Conservation (phyloP, 2,113 vertebrate genomes). For the Psilopogon haemacephalus region DNA sequence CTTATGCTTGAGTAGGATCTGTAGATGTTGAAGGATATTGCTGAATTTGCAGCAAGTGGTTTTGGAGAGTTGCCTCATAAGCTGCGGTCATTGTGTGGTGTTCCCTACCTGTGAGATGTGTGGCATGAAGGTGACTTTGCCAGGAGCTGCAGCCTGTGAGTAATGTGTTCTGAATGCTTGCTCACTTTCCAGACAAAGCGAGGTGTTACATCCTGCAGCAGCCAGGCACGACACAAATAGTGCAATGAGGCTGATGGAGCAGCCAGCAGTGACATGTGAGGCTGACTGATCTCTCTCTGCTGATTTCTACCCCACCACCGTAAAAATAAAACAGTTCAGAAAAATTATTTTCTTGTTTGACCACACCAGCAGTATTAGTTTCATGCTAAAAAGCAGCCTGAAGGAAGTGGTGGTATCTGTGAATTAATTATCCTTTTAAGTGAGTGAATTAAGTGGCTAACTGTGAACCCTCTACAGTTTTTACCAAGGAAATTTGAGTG, state of each 20-base stretch:
- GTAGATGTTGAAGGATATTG: neutral
- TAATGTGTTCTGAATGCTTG: slow-evolving; percentile 32
- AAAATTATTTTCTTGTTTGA: neutral
- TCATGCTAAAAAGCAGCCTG: neutral
- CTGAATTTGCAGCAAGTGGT: neutral
- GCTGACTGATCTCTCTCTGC: slow-evolving; percentile 13
- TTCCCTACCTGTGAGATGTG: neutral
- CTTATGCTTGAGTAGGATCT: neutral
- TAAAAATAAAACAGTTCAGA: slow-evolving; percentile 15
- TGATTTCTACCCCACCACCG: neutral
- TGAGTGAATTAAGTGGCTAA: neutral
- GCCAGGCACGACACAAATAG: neutral
- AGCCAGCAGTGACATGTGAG: neutral
- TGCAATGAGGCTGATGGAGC: neutral
- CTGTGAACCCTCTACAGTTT: neutral
- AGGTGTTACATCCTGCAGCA: slow-evolving; percentile 25
- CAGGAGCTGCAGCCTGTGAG: slow-evolving; percentile 36
- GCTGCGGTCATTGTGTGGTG: neutral
- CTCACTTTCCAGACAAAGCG: neutral
- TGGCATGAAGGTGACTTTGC: slow-evolving; percentile 55
- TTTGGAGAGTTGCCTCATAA: neutral
- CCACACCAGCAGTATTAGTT: neutral
- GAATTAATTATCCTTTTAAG: slow-evolving; percentile 45
- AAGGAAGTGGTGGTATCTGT: slow-evolving; percentile 23
- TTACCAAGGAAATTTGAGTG: slow-evolving; percentile 2